Base-by-base conservation (phyloP, 2,888 invertebrate species). In the Zygothrica quintamaculata region DNA sequence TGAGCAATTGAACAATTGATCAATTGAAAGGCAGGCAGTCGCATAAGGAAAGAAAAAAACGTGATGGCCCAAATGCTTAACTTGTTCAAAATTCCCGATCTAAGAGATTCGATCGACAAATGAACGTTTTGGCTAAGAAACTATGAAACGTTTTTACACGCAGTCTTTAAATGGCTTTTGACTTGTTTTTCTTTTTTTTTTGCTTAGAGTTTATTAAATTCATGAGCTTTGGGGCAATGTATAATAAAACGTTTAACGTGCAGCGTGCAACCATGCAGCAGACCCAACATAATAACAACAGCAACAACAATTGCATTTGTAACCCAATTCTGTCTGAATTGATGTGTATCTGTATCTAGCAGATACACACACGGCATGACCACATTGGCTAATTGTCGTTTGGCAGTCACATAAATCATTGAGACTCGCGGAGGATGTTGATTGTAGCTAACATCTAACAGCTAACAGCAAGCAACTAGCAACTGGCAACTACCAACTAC, bases 331-430 rank as follows among this genome's bases (percentile, higher is more conserved):
- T 84, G 84, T 71, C 71, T 26, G 37, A 16, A 66, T 51, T 66
- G 86, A 85, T 85, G 62, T 79, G 40, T 79, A 82, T 80, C 70
- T 76, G 65, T 60, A 58, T 39, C 70, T 48, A 55, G 61, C 65
- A 81, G 72, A 62, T 78, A 72, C 62, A 22, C 62, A 22, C 18
- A 66, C 57, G 65, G 71, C 81, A 57, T 55, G 65, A 42, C 50
- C 59, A 66, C 58, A 68, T 65, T 69, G 79, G 74, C 80, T 80
- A 80, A 80, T 80, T 80, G 80, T 85, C 80, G 84, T 57, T 68
- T 51, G 77, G 58, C 62, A 33, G 67, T 60, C 65, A 61, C 66
- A 80, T 80, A 80, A 80, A 80, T 80, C 86, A 80, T 80, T 67
- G 66, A 71, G 80, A 65, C 74, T 74, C 51, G 79, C 56, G 43